Base-by-base conservation (phyloP, 2,797 vertebrate species). In the Cyprinella venusta region DNA sequence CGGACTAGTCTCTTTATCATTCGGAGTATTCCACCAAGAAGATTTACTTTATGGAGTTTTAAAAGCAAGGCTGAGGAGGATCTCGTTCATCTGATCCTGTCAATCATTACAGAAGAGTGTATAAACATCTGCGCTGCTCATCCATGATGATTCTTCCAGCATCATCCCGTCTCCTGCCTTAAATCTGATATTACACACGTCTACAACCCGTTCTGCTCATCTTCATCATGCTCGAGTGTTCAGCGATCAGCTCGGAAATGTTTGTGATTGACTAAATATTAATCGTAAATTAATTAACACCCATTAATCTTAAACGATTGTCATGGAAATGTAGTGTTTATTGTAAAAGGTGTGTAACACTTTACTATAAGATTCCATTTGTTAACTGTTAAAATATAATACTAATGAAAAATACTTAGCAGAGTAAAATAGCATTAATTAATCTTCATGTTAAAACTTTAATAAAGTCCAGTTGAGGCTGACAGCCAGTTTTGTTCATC, bases 41-140 rank as follows among this genome's bases (percentile, higher is more conserved):
- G 61, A 67, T 36, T 78, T 65, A 78, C 59, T 64, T 77, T 63
- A 77, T 63, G 40, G 59, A 77, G 76, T 64, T 77, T 61, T 76
- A 48, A 78, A 52, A 33, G 10, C 59, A 78, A 78, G 24, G 40
- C 8, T 65, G 61, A 33, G 76, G 61, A 67, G 61, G 42, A 50
- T 40, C 24, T 26, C 7, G 18, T 48, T 48, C 40, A 63, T 77
- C 24, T 48, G 38, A 78, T 65, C 19, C 76, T 78, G 76, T 78
- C 76, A 67, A 67, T 78, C 76, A 52, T 50, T 50, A 65, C 21
- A 4, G 40, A 50, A 33, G 61, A 78, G 76, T 50, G n/a, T 65
- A 78, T 64, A 78, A 77, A 64, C 76, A 64, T 6, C 59, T 77
- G 75, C 40, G 40, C 18, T 8, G 40, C 38, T 77, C 75, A 45